Percentiles rank a stretch among this genome's conserved stretches.
Evolutionary conservation across 2,113 vertebrate species (phyloP).

Genomic region (Tragelaphus strepsiceros): DNA sequence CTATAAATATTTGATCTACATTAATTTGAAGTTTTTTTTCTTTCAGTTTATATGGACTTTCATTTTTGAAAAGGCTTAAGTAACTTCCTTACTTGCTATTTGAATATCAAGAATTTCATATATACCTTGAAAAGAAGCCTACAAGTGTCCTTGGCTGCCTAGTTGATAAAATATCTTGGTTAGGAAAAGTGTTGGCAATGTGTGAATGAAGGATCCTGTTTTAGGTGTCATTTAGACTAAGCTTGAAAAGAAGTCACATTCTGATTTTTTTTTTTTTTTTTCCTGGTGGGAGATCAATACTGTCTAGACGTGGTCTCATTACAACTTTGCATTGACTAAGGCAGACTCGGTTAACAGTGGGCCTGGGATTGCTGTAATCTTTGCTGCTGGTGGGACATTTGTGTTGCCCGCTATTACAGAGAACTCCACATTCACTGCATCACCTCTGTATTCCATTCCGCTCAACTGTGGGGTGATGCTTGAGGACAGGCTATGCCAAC

Average conservation of each 20-base stretch:
- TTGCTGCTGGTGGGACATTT: neutral
- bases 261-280: neutral
- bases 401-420: neutral
- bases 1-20: neutral
- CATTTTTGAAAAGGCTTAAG: neutral
- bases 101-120: neutral
- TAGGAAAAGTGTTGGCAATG: neutral
- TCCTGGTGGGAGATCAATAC: conserved; percentile 60
- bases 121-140: neutral
- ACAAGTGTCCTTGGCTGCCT: neutral
- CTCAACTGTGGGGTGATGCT: neutral
- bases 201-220: conserved; percentile 24
- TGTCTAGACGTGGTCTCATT: conserved; percentile 67
- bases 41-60: neutral
- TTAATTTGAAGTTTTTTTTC: neutral
- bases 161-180: neutral
- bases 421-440: neutral
- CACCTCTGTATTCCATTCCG: neutral
- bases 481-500: neutral
- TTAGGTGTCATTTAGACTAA: conserved; percentile 49
- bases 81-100: neutral
- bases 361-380: conserved; percentile 49
- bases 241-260: conserved; percentile 47
- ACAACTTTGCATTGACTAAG: conserved; percentile 48
- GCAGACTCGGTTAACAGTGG: neutral